A percentile compares a stretch with the other conserved stretches of the same genome.
Conservation (phyloP, 2,113 vertebrate genomes). For the Rhinoderma darwinii region DNA sequence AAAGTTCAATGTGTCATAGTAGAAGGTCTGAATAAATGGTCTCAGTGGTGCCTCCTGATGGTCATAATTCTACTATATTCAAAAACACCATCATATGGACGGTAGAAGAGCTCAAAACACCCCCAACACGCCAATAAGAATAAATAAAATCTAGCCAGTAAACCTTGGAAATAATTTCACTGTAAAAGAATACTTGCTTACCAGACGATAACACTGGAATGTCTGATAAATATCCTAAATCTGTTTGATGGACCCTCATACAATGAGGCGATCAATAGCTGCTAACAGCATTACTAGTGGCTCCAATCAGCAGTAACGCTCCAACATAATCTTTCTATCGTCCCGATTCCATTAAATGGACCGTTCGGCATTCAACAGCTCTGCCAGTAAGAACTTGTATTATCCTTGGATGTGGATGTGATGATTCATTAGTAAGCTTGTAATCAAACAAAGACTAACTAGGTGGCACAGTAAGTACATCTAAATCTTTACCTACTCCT, state of each 20-base stretch:
- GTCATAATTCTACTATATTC: neutral
- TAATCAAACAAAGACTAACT: neutral
- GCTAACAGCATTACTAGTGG: neutral
- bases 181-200: neutral
- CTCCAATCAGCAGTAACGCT: neutral
- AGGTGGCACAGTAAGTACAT: neutral
- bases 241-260: neutral
- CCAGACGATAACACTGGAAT: neutral
- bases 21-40: too few relatives aligned
- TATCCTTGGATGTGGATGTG: constrained; percentile 16
- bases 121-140: neutral
- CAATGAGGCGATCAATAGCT: neutral
- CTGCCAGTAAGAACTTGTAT: neutral
- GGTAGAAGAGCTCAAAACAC: too few relatives aligned
- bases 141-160: neutral
- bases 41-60: neutral
- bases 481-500: neutral
- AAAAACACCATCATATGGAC: neutral
- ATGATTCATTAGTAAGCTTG: neutral
- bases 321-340: neutral
- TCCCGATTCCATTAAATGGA: neutral
- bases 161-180: neutral
- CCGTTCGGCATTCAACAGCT: too few relatives aligned
- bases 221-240: neutral
- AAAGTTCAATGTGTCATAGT: too few relatives aligned